These are phyloP conservation scores for Leptodirus hochenwartii DNA, from an alignment of 2,888 invertebrate species.

Conservation along the genomic window DNA sequence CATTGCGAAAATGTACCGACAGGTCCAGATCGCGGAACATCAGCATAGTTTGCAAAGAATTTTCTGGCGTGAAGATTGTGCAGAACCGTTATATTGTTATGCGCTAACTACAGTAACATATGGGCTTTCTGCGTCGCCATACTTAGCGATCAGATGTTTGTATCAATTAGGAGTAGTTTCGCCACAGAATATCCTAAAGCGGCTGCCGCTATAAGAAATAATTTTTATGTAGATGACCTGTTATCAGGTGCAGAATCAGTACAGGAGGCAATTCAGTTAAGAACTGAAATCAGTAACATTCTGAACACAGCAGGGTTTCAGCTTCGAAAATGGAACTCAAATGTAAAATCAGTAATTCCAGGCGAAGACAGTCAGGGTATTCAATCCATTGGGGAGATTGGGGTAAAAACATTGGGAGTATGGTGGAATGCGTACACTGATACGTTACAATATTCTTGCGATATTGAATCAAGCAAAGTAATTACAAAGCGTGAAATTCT, in stretches of 20 bases:
- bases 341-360: conserved; percentile 1
- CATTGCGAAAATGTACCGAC: conserved; percentile 15
- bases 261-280: conserved; percentile 6
- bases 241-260: not conserved
- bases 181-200: conserved; percentile 1
- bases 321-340: conserved; percentile 11
- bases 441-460: too few relatives aligned
- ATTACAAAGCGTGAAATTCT: too few relatives aligned
- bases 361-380: conserved; percentile 4
- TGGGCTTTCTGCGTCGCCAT: conserved; percentile 6
- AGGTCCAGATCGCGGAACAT: conserved; percentile 8
- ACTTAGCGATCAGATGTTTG: too few relatives aligned
- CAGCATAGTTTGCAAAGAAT: conserved; percentile 3
- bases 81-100: not conserved
- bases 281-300: conserved; percentile 10
- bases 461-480: conserved; percentile 5
- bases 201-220: too few relatives aligned
- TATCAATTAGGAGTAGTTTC: conserved; percentile 1
- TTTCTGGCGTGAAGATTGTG: conserved; percentile 3
- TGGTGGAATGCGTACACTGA: too few relatives aligned
- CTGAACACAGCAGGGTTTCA: conserved; percentile 11
- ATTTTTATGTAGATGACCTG: too few relatives aligned
- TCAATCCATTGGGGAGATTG: too few relatives aligned
- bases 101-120: conserved; percentile 6
- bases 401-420: too few relatives aligned